Base-by-base conservation (phyloP, 2,113 vertebrate species). In the Prochilodus magdalenae region DNA sequence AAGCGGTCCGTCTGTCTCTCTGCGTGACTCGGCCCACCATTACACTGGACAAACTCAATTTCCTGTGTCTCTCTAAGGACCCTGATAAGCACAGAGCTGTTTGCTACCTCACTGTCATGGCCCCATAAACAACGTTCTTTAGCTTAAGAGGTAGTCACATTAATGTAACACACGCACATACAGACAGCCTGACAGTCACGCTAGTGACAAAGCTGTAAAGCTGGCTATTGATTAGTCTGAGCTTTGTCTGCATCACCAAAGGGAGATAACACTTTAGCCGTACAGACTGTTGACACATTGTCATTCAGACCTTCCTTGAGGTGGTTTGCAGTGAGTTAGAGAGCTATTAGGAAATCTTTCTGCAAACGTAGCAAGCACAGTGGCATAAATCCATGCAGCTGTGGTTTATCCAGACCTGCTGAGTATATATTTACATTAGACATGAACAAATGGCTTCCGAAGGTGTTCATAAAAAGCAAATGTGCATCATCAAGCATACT, bases 21-120 rank as follows among this genome's bases (percentile, higher is more conserved):
- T 67, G 87, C 67, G 81, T 90, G 89, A 92, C 90, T 90, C 85
- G 86, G 88, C 83, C 86, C 90, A 89, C 91, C 88, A 91, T 93
- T 92, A 92, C 86, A 90, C 88, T 89, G 91, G 91, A 93, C 93
- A 92, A 93, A 93, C 92, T 92, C 88, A 90, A 92, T 93, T 93
- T 94, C 90, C 92, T 91, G 90, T 90, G 86, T 91, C 84, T 90
- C 87, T 91, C 90, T 83, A 84, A 89, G 90, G 89, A 88, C 86
- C 83, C 85, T 27, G 86, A 92, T 89, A 90, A 91, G 89, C 89
- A 77, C 84, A 75, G 81, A 67, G 76, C 76, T 88, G 82, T 89
- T 87, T 86, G 84, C 59, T 40, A 84, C 76, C 57, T 83, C 77
- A 59, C 79, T 87, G 83, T 77, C 74, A 84, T 79, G 77, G 79